A percentile compares a stretch with the other conserved stretches of the same genome.
phyloP scores from a whole-genome alignment of 2,113 vertebrate genomes.

The Lethenteron reissneri region DNA sequence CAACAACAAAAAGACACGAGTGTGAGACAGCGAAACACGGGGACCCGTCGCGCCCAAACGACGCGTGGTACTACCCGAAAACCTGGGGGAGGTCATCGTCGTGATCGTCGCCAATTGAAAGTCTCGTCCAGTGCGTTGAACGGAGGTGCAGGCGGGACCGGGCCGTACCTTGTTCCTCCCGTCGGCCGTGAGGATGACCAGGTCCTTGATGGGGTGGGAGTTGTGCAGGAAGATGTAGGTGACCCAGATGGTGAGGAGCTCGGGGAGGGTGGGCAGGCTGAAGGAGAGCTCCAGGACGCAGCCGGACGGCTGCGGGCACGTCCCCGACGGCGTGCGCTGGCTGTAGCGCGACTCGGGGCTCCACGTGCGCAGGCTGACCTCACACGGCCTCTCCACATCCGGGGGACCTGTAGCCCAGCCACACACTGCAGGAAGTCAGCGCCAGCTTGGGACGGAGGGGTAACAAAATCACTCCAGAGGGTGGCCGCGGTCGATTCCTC shows the following conservation, averaged over 20 bases:
- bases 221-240: constrained; percentile 37
- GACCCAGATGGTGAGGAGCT: constrained; percentile 58
- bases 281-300: constrained; percentile 65
- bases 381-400: constrained; percentile 72
- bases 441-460: no score
- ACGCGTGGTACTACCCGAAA: no score
- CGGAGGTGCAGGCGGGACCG: neutral
- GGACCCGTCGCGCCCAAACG: no score
- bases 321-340: constrained; percentile 65
- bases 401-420: constrained; percentile 37
- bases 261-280: constrained; percentile 36
- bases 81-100: no score
- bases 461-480: no score
- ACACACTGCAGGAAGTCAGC: no score
- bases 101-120: no score
- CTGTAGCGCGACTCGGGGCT: constrained; percentile 75
- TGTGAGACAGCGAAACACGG: no score
- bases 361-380: constrained; percentile 79
- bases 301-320: constrained; percentile 47
- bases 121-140: no score
- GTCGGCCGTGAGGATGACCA: neutral
- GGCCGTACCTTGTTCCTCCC: neutral
- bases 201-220: constrained; percentile 1
- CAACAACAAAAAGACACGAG: no score
- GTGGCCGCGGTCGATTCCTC: no score